These are phyloP conservation scores for Dendrolimus pini DNA, from an alignment of 2,888 invertebrate species.

Conservation along the genomic window DNA sequence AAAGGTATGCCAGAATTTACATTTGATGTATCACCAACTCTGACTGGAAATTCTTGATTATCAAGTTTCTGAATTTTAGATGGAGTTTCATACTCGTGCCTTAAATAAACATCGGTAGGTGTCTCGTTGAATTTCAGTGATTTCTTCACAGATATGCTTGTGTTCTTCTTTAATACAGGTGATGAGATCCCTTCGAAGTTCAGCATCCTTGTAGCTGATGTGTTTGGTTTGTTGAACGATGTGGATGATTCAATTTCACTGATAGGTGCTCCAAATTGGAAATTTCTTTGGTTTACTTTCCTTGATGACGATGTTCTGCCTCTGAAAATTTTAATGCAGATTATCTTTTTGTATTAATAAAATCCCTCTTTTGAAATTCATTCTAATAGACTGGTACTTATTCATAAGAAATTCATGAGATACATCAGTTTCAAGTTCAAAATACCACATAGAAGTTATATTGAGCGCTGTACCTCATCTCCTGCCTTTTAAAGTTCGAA, in stretches of 20 bases:
- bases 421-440: too few relatives aligned
- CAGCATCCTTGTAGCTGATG: constrained; percentile 47
- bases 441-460: too few relatives aligned
- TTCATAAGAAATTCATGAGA: too few relatives aligned
- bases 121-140: constrained; percentile 56
- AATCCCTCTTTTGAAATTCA: too few relatives aligned
- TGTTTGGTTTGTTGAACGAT: constrained; percentile 50
- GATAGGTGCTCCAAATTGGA: constrained; percentile 63
- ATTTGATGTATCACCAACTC: too few relatives aligned
- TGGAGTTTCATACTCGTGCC: constrained; percentile 2
- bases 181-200: constrained; percentile 68
- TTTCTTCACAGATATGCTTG: constrained; percentile 46
- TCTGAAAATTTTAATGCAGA: constrained; percentile 7
- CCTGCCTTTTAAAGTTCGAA: too few relatives aligned
- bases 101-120: constrained; percentile 36
- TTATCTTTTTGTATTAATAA: too few relatives aligned
- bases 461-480: too few relatives aligned
- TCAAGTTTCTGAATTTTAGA: too few relatives aligned
- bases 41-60: too few relatives aligned
- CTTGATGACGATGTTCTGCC: constrained; percentile 41
- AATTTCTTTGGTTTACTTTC: constrained; percentile 50
- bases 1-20: too few relatives aligned
- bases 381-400: too few relatives aligned
- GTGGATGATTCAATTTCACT: constrained; percentile 57
- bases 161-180: constrained; percentile 37